Conservation (phyloP, 2,888 invertebrate species). For the Pammene fasciana region DNA sequence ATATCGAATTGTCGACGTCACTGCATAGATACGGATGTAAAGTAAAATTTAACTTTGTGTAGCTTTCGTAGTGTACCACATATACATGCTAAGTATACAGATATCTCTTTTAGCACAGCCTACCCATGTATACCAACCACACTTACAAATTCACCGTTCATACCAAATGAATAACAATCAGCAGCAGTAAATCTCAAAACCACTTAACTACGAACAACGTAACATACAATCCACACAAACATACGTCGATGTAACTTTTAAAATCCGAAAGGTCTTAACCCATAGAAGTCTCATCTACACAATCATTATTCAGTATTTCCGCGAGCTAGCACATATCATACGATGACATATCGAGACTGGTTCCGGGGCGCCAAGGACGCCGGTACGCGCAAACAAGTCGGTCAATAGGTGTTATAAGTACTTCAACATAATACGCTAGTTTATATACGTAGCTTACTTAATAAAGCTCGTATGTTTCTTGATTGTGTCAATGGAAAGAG, state of each 20-base stretch:
- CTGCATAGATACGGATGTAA: too few species aligned
- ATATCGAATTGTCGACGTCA: too few species aligned
- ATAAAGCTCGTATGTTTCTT: neutral
- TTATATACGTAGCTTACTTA: slow-evolving; percentile 4
- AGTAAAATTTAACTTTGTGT: too few species aligned
- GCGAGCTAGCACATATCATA: slow-evolving; percentile 1
- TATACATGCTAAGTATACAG: neutral
- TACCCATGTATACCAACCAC: neutral
- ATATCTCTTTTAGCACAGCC: neutral
- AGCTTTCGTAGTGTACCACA: too few species aligned
- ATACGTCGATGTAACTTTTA: neutral
- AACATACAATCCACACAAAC: slow-evolving; percentile 5
- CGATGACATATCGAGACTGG: slow-evolving; percentile 18
- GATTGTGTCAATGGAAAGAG: neutral
- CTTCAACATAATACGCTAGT: neutral
- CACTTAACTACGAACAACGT: slow-evolving; percentile 19
- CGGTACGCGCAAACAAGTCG: slow-evolving; percentile 4
- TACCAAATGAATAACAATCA: slow-evolving; percentile 11
- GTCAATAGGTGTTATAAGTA: slow-evolving; percentile 13
- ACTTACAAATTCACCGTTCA: neutral
- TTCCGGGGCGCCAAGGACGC: slow-evolving; percentile 10
- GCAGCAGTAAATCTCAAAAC: slow-evolving; percentile 16
- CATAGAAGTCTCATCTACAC: neutral
- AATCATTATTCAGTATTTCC: neutral
- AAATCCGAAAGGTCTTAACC: neutral